A percentile compares a stretch with the other conserved stretches of the same genome.
Conservation (phyloP, 35 echinoderm and acorn worm species). For the Anneissia japonica region DNA sequence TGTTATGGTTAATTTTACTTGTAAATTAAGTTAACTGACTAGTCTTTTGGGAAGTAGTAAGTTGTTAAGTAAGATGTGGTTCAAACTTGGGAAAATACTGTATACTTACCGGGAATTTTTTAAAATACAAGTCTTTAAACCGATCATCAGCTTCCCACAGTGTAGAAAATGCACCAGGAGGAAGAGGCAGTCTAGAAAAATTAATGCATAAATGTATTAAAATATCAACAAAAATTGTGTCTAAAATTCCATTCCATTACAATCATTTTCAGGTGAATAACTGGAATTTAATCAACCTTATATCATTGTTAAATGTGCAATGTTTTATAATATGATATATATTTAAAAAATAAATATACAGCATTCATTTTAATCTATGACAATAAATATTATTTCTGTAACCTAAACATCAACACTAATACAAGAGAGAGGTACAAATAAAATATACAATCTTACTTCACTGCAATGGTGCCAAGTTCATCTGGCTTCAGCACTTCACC, state of each 20-base stretch:
- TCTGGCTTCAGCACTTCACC: slow-evolving; percentile 27
- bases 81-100: background rate
- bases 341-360: too few relatives aligned
- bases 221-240: too few relatives aligned
- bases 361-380: background rate
- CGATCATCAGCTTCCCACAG: slow-evolving; percentile 76
- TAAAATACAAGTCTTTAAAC: slow-evolving; percentile 64
- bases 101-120: slow-evolving; percentile 70
- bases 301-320: too few relatives aligned
- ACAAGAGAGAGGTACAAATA: background rate
- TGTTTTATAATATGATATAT: too few relatives aligned
- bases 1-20: too few relatives aligned
- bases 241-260: background rate
- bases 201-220: too few relatives aligned
- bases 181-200: slow-evolving; percentile 18
- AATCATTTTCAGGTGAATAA: background rate
- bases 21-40: too few relatives aligned
- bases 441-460: slow-evolving; percentile 82
- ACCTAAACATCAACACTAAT: background rate
- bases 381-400: background rate
- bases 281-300: too few relatives aligned
- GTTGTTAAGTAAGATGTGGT: too few relatives aligned
- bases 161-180: slow-evolving; percentile 74
- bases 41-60: too few relatives aligned
- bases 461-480: slow-evolving; percentile 69